phyloP scores from a whole-genome alignment of 1,140 invertebrate genomes.

The Platorchestia sp. region DNA sequence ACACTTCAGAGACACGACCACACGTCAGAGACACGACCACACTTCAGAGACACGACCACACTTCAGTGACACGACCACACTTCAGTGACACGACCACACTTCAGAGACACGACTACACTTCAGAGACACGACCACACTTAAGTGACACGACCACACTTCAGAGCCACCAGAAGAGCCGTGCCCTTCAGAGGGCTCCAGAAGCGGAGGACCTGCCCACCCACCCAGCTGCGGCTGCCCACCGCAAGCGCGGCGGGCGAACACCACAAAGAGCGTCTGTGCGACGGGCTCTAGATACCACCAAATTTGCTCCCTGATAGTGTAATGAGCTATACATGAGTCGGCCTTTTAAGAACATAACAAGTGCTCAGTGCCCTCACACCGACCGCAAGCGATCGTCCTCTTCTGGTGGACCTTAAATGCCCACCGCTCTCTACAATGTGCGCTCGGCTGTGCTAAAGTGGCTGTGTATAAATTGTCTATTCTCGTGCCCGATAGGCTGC shows the following conservation, averaged over 20 bases:
- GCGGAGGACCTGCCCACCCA: neutral
- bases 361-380: neutral
- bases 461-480: neutral
- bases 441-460: neutral
- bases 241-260: too few species aligned
- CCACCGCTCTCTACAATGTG: neutral
- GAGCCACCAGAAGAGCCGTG: neutral
- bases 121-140: too few species aligned
- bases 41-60: neutral
- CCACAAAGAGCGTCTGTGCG: neutral
- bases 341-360: constrained; percentile 2
- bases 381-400: neutral
- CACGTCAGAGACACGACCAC: neutral
- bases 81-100: neutral
- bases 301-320: constrained; percentile 7
- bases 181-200: neutral
- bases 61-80: neutral
- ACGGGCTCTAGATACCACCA: neutral
- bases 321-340: neutral
- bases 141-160: too few species aligned
- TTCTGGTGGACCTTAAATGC: neutral
- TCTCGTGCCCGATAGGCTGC: neutral
- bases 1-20: too few species aligned
- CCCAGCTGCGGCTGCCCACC: neutral
- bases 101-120: neutral